These are phyloP conservation scores for Puma concolor DNA, from an alignment of 2,113 vertebrate species.

Conservation along the genomic window DNA sequence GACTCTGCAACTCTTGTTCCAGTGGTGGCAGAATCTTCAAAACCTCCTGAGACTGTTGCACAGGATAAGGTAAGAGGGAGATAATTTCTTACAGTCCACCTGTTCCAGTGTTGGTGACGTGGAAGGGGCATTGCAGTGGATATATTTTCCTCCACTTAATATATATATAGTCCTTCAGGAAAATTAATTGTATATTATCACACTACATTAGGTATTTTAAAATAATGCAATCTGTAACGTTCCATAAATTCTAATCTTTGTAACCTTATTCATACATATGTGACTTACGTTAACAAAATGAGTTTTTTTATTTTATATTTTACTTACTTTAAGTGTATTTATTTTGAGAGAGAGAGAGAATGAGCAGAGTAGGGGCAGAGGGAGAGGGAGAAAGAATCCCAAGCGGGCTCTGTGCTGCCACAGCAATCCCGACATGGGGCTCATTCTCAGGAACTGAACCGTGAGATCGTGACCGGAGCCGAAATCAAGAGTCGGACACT, in stretches of 20 bases:
- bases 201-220: background rate
- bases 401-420: too few relatives aligned
- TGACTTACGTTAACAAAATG: background rate
- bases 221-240: background rate
- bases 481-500: too few relatives aligned
- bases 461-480: too few relatives aligned
- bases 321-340: too few relatives aligned
- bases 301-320: background rate
- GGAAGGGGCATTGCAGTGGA: background rate
- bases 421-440: too few relatives aligned
- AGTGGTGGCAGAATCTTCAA: constrained; percentile 78
- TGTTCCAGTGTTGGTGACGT: background rate
- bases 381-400: too few relatives aligned
- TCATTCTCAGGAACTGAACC: too few relatives aligned
- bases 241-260: constrained; percentile 19
- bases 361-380: too few relatives aligned
- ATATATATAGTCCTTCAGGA: background rate
- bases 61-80: constrained; percentile 83
- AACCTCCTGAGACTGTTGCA: constrained; percentile 76
- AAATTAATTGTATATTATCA: background rate
- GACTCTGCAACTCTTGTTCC: constrained; percentile 72
- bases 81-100: background rate
- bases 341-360: too few relatives aligned
- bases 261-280: background rate
- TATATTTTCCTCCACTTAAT: background rate